A percentile compares a stretch with the other conserved stretches of the same genome.
Evolutionary conservation across 2,113 vertebrate species (phyloP).

Genomic region (Anser brachyrhynchus): DNA sequence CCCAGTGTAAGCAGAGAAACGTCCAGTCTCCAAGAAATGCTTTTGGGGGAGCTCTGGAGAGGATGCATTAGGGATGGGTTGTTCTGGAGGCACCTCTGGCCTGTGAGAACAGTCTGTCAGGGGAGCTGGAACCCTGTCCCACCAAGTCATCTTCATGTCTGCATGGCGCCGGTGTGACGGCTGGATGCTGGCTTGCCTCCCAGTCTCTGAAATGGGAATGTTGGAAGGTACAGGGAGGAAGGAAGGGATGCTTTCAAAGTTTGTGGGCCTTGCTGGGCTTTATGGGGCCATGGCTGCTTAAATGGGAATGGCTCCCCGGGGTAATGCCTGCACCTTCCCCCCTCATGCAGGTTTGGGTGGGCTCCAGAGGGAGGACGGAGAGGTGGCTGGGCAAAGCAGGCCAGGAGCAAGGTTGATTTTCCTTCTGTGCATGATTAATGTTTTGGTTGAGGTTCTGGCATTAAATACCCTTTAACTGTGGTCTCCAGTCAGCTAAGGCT

Average conservation of each 20-base stretch:
- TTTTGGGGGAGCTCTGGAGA: not conserved
- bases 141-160: not conserved
- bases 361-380: not conserved
- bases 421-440: not conserved
- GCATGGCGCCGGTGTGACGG: rapidly evolving
- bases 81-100: not conserved
- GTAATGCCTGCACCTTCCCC: not conserved
- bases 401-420: not conserved
- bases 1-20: not conserved
- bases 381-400: not conserved
- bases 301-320: not conserved
- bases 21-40: not conserved
- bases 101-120: rapidly evolving
- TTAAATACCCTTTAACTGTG: not conserved
- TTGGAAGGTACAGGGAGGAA: not conserved
- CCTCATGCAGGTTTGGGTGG: not conserved
- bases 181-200: not conserved
- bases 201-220: not conserved
- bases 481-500: not conserved
- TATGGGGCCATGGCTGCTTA: not conserved
- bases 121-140: not conserved
- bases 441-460: not conserved
- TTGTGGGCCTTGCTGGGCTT: not conserved
- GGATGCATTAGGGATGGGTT: not conserved
- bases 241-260: not conserved